A percentile compares a stretch with the other conserved stretches of the same genome.
Evolutionary conservation across 2,888 invertebrate genomes (phyloP).

Genomic region (Neoitamus cyanurus): DNA sequence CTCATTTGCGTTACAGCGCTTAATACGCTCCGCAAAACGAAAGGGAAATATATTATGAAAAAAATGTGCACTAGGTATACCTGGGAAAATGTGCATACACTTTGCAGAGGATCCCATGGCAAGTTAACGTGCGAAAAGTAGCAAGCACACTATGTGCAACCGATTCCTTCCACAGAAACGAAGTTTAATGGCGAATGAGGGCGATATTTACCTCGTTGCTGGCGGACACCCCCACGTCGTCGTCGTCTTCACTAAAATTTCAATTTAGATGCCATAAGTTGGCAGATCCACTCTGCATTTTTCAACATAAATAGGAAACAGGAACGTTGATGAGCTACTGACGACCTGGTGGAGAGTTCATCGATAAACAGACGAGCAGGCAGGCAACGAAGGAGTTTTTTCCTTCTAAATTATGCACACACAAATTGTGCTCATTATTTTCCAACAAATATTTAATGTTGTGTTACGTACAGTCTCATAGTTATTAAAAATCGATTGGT

Average conservation of each 20-base stretch:
- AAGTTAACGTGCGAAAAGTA: neutral
- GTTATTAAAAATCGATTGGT: neutral
- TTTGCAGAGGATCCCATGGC: neutral
- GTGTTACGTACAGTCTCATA: neutral
- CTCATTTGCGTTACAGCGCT: neutral
- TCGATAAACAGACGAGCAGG: neutral
- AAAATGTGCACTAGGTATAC: neutral
- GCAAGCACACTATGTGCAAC: neutral
- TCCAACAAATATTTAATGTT: neutral
- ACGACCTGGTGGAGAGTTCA: neutral
- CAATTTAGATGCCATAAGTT: neutral
- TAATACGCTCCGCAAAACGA: neutral
- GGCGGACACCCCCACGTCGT: neutral
- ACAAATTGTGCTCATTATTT: neutral
- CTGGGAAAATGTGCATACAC: neutral
- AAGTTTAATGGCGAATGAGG: neutral
- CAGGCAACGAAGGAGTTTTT: neutral
- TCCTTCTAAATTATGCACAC: neutral
- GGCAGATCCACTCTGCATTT: neutral
- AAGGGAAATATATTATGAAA: neutral
- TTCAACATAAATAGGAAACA: neutral
- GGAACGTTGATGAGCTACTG: neutral
- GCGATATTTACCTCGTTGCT: neutral
- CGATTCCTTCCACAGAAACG: neutral
- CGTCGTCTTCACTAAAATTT: neutral